Percentiles rank a stretch among this genome's conserved stretches.
Conservation (phyloP, 2,113 vertebrate species). For the Sceloporus tristichus region DNA sequence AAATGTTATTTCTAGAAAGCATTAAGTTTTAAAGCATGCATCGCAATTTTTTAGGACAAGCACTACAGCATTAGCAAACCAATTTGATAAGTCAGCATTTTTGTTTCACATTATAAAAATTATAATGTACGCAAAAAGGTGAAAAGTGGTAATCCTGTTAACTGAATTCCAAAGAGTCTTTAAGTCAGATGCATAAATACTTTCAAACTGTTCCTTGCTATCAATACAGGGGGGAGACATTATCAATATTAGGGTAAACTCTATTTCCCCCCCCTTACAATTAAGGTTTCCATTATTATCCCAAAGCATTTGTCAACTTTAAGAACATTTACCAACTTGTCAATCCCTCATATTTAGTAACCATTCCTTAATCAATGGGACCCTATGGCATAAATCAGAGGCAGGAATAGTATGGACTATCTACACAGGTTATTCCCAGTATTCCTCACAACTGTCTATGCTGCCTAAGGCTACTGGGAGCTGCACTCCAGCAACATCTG, state of each 20-base stretch:
- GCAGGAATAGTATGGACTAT: no score
- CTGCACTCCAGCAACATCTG: no score
- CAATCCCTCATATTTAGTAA: slow-evolving; percentile 18
- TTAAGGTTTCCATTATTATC: neutral
- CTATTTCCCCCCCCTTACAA: neutral
- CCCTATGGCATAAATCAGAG: no score
- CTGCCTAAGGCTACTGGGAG: no score
- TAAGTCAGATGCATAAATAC: slow-evolving; percentile 4
- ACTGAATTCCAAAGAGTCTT: neutral
- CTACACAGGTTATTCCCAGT: no score
- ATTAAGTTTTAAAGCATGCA: neutral
- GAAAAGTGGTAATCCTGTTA: neutral
- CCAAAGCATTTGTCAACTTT: slow-evolving; percentile 6
- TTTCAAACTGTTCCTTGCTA: neutral
- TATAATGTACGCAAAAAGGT: neutral
- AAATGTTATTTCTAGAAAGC: neutral
- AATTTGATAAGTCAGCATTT: neutral
- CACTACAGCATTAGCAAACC: neutral
- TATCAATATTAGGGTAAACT: slow-evolving; percentile 1
- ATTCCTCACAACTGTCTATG: no score
- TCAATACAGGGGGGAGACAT: neutral
- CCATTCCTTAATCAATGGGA: slow-evolving; percentile 14
- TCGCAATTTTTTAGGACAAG: neutral
- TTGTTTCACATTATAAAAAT: neutral
- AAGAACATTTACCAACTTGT: slow-evolving; percentile 17